These are phyloP conservation scores for Ennomos erosarius DNA, from an alignment of 2,888 invertebrate genomes.

Conservation along the genomic window DNA sequence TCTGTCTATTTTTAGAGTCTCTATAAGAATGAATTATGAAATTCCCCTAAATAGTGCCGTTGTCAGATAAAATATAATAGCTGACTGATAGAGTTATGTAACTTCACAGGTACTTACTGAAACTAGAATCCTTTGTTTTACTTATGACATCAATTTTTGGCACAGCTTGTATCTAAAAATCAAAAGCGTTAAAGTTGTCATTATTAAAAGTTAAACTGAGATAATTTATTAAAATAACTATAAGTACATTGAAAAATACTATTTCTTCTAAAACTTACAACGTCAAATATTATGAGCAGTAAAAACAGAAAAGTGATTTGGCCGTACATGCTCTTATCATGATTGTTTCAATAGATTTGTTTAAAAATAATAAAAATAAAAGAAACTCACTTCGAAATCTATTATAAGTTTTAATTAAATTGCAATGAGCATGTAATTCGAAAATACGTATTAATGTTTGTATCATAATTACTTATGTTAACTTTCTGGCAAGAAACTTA, in stretches of 20 bases:
- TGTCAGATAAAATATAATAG: too few relatives aligned
- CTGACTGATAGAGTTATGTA: too few relatives aligned
- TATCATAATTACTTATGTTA: conserved; percentile 2
- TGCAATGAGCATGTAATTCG: conserved; percentile 60
- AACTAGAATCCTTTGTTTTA: not conserved
- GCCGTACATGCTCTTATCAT: conserved; percentile 38
- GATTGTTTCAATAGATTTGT: conserved; percentile 1
- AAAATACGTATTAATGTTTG: conserved; percentile 42
- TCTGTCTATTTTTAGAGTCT: too few relatives aligned
- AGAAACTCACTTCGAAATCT: conserved; percentile 46
- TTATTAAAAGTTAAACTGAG: not conserved
- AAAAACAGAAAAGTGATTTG: conserved; percentile 34
- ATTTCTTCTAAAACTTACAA: conserved; percentile 39
- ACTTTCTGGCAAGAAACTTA: too few relatives aligned
- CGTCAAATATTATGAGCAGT: conserved; percentile 29
- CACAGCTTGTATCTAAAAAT: conserved; percentile 10
- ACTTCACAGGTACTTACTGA: too few relatives aligned
- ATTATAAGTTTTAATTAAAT: conserved; percentile 60
- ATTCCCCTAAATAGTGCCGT: too few relatives aligned
- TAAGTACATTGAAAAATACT: too few relatives aligned
- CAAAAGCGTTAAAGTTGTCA: too few relatives aligned
- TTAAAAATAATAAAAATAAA: conserved; percentile 31
- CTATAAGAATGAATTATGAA: too few relatives aligned
- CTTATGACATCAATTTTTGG: not conserved
- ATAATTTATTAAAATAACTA: not conserved